A percentile compares a stretch with the other conserved stretches of the same genome.
Evolutionary conservation across 1,140 invertebrate species (phyloP).

Genomic region (Drosophila nannoptera): DNA sequence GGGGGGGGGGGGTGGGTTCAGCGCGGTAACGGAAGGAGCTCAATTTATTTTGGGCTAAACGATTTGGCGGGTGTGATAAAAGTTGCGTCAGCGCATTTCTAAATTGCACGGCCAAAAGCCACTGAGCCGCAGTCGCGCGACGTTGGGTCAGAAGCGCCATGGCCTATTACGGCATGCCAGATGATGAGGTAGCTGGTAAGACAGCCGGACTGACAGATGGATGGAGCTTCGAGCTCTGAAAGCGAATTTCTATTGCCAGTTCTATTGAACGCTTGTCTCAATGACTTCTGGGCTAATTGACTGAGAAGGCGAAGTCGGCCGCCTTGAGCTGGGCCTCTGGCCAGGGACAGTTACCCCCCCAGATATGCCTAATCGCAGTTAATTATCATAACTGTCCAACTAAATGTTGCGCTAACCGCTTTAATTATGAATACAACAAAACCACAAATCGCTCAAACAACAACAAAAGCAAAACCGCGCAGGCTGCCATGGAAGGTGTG

Average conservation of each 20-base stretch:
- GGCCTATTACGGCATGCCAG: too few species aligned
- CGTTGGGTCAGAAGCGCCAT: too few species aligned
- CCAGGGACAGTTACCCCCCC: background rate
- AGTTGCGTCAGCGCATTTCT: conserved; percentile 57
- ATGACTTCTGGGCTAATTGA: background rate
- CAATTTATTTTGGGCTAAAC: conserved; percentile 71
- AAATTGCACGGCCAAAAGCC: conserved; percentile 14
- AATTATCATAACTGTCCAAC: conserved; percentile 23
- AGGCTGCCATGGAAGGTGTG: conserved; percentile 3
- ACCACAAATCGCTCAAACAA: conserved; percentile 33
- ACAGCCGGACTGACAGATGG: too few species aligned
- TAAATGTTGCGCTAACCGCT: conserved; percentile 2
- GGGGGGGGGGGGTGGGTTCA: background rate
- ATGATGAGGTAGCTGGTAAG: too few species aligned
- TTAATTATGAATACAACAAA: conserved; percentile 16
- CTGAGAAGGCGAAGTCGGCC: background rate
- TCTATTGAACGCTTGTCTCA: background rate
- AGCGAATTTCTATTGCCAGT: background rate
- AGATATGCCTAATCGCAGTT: background rate
- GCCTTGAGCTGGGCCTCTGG: conserved; percentile 15
- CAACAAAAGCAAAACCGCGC: conserved; percentile 41
- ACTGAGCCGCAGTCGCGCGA: background rate
- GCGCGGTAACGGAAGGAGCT: conserved; percentile 13
- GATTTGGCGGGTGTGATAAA: conserved; percentile 51
- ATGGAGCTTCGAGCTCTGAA: too few species aligned